A percentile compares a stretch with the other conserved stretches of the same genome.
Conservation (phyloP, 37 sponge, comb jelly and placozoan genomes). For the Crambe crambe region DNA sequence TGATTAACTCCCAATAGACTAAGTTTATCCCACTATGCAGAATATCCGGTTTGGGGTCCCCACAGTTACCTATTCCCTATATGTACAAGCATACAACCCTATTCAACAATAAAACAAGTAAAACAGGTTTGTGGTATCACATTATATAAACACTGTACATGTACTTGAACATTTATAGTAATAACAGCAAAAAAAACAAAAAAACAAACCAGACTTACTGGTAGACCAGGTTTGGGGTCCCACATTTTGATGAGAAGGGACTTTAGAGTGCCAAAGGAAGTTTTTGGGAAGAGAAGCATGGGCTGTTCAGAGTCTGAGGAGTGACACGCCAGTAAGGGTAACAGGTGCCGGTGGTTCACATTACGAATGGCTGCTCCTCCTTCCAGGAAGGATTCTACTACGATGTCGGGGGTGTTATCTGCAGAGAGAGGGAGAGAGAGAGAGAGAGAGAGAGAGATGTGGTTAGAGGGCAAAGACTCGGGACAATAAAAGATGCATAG, state of each 20-base stretch:
- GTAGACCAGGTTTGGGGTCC: constrained; percentile 27
- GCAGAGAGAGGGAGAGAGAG: not conserved
- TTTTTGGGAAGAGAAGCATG: constrained; percentile 77
- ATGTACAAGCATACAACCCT: no score
- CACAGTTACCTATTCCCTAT: not conserved
- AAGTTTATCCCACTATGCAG: no score
- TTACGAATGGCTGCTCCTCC: constrained; percentile 51
- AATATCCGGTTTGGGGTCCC: no score
- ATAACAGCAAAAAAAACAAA: no score
- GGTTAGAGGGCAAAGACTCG: not conserved
- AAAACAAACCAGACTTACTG: constrained; percentile 14
- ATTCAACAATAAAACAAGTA: no score
- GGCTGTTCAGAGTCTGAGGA: constrained; percentile 48
- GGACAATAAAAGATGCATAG: not conserved
- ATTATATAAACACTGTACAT: no score
- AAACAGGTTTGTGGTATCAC: no score
- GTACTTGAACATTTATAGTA: no score
- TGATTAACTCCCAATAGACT: no score
- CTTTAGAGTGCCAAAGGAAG: constrained; percentile 66
- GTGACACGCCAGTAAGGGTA: constrained; percentile 59
- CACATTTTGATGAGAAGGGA: constrained; percentile 41
- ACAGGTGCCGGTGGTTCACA: constrained; percentile 61
- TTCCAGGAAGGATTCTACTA: constrained; percentile 68
- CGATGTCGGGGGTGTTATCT: constrained; percentile 74
- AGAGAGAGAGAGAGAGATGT: not conserved